phyloP scores from a whole-genome alignment of 2,888 invertebrate species.

The Gastrophysa polygoni region DNA sequence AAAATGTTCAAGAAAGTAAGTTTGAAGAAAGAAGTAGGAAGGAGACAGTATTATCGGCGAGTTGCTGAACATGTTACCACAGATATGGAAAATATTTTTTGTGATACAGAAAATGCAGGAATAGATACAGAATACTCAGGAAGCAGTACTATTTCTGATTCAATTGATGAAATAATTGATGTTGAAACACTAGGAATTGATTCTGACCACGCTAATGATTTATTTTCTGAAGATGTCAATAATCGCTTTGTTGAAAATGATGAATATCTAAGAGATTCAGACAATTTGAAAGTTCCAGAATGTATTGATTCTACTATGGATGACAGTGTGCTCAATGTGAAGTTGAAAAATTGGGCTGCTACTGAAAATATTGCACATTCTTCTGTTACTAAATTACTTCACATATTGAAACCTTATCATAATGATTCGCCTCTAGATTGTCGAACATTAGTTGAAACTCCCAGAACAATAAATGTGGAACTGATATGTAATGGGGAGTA shows the following conservation, averaged over 20 bases:
- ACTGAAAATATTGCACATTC: conserved; percentile 17
- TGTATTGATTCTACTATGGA: not conserved
- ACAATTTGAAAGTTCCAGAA: conserved; percentile 1
- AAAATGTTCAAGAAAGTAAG: not conserved
- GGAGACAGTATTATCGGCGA: conserved; percentile 9
- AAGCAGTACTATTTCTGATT: conserved; percentile 1
- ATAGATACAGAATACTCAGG: conserved; percentile 5
- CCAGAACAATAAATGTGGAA: conserved; percentile 4
- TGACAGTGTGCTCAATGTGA: conserved; percentile 1
- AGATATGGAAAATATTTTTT: conserved; percentile 9
- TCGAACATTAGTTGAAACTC: conserved; percentile 17
- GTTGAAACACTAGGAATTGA: conserved; percentile 9
- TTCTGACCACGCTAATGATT: conserved; percentile 2
- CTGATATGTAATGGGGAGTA: conserved; percentile 8
- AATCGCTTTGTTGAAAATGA: conserved; percentile 7
- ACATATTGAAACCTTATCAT: conserved; percentile 13
- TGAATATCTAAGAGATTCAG: not conserved
- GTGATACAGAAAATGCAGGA: not conserved
- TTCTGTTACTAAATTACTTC: conserved; percentile 8
- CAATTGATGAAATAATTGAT: conserved; percentile 7
- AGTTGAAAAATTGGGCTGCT: conserved; percentile 14
- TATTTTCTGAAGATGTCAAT: not conserved
- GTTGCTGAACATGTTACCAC: conserved; percentile 11
- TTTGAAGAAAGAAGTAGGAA: not conserved
- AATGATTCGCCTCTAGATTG: conserved; percentile 10